These are phyloP conservation scores for Carcharodon carcharias DNA, from an alignment of 2,797 vertebrate species.

Conservation along the genomic window DNA sequence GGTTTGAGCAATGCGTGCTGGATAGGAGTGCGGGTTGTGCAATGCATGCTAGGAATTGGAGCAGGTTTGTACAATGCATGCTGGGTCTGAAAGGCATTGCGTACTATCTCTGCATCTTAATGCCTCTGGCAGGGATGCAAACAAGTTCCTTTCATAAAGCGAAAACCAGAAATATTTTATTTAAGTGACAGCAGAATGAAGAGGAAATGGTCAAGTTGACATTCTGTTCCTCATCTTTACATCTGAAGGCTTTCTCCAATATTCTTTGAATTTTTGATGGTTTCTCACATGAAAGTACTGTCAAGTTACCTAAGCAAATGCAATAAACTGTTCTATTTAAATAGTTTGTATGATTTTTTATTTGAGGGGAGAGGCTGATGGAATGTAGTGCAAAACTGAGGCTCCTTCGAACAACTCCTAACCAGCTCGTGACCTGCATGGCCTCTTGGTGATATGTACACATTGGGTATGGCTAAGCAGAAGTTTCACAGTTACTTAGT, in stretches of 20 bases:
- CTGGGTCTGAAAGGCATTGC: too few relatives aligned
- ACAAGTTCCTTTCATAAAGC: not conserved
- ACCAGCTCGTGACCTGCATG: constrained; percentile 2
- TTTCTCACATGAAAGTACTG: not conserved
- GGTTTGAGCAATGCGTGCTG: not conserved
- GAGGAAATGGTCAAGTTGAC: not conserved
- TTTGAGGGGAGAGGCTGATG: not conserved
- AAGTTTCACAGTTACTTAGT: not conserved
- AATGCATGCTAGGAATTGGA: not conserved
- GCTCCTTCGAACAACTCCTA: not conserved
- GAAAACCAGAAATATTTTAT: not conserved
- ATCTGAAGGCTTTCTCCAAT: not conserved
- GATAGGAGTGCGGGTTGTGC: not conserved
- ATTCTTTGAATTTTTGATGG: not conserved
- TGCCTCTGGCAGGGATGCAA: not conserved
- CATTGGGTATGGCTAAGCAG: not conserved
- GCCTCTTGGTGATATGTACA: not conserved
- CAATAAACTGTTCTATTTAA: not conserved
- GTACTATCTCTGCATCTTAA: not conserved
- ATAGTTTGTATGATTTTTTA: not conserved
- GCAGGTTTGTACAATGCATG: not conserved
- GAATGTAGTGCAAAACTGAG: not conserved
- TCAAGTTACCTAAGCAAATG: not conserved
- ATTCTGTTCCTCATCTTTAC: not conserved
- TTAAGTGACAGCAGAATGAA: not conserved